phyloP scores from a whole-genome alignment of 2,113 vertebrate species.

The Corythoichthys intestinalis region DNA sequence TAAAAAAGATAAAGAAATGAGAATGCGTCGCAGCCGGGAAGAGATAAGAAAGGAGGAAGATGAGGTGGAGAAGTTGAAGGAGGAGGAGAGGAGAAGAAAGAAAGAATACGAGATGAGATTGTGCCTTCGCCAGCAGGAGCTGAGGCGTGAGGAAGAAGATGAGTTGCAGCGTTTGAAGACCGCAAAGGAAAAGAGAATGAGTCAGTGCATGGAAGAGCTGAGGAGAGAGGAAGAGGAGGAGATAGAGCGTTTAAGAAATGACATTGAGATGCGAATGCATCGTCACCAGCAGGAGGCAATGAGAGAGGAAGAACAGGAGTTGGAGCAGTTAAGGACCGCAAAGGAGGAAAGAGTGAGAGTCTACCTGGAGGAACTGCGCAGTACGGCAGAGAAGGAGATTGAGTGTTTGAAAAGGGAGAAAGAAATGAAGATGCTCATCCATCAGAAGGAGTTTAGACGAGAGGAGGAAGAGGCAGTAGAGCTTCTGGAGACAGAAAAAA shows the following conservation, averaged over 20 bases:
- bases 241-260: neutral
- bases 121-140: slow-evolving; percentile 1
- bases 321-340: neutral
- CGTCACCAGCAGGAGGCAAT: slow-evolving; percentile 1
- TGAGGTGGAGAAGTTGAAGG: slow-evolving; percentile 1
- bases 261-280: neutral
- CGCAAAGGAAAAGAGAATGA: neutral
- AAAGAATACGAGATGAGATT: neutral
- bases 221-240: neutral
- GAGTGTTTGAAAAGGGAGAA: neutral
- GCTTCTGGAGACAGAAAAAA: neutral
- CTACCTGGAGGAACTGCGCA: neutral
- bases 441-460: neutral
- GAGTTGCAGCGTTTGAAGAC: neutral
- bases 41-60: neutral
- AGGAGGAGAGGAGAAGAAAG: neutral
- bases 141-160: neutral
- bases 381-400: neutral
- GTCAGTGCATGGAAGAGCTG: neutral
- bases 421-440: neutral
- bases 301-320: slow-evolving; percentile 1
- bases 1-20: neutral
- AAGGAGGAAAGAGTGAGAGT: neutral
- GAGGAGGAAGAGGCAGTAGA: neutral
- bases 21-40: neutral